These are phyloP conservation scores for Neoaliturus tenellus DNA, from an alignment of 2,888 invertebrate species.

Conservation along the genomic window DNA sequence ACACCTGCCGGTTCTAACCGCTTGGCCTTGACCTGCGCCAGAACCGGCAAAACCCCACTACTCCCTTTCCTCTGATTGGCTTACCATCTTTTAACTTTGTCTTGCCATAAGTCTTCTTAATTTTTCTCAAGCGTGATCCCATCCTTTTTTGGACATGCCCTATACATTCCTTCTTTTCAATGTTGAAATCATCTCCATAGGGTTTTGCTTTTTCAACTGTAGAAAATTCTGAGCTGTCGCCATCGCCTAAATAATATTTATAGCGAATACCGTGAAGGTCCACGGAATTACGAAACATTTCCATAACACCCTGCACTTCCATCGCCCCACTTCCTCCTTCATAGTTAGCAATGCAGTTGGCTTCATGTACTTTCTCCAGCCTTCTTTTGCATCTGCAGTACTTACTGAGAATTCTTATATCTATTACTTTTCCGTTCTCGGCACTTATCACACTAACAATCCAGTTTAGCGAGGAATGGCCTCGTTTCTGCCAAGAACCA, in stretches of 20 bases:
- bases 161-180: conserved; percentile 44
- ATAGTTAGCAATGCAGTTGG: conserved; percentile 60
- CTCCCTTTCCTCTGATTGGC: conserved; percentile 62
- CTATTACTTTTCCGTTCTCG: conserved; percentile 28
- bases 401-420: conserved; percentile 37
- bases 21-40: no score
- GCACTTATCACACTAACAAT: conserved; percentile 24
- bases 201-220: conserved; percentile 54
- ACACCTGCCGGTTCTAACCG: no score
- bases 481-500: conserved; percentile 6
- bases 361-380: conserved; percentile 35
- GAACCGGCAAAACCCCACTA: no score
- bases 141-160: conserved; percentile 56
- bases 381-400: conserved; percentile 45
- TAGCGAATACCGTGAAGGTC: conserved; percentile 52
- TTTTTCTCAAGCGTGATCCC: conserved; percentile 57
- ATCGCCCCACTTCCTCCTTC: conserved; percentile 61
- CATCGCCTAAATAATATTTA: conserved; percentile 37
- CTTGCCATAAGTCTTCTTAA: conserved; percentile 51
- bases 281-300: conserved; percentile 58
- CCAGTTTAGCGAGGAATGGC: conserved; percentile 17
- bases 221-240: conserved; percentile 51
- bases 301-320: conserved; percentile 61
- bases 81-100: conserved; percentile 47
- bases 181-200: conserved; percentile 57